Base-by-base conservation (phyloP, 2,113 vertebrate genomes). In the Hucho hucho region DNA sequence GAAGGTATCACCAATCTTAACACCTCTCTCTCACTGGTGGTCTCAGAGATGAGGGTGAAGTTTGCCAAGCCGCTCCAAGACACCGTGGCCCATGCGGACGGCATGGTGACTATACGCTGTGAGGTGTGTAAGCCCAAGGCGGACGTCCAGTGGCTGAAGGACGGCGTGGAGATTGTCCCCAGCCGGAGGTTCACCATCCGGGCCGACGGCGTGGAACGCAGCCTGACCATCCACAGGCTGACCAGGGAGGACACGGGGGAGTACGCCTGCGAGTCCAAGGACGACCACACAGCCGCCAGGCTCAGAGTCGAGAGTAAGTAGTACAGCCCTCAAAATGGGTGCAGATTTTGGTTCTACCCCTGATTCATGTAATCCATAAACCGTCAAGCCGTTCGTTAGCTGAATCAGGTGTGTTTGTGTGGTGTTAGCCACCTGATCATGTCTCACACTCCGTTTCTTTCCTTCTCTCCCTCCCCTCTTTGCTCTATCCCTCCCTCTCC, bases 201-300 rank as follows among this genome's bases (percentile, higher is more conserved):
- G 12, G 92, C 92, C 2, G 88, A 93, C 43, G 95, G 93, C 0
- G 87, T 93, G 2, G 95, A 96, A 69, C 91, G 96, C 20, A 88
- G 96, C 72, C 91, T 98, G 82, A 97, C 96, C 82, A 93, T 98
- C 78, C 94, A 89, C 82, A 87, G 79, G 75, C 94, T 96, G 0
- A 81, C 87, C 29, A 84, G 83, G 65, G 84, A 87, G 0, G 95
- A 98, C 0, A 73, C 94, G 0, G 97, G 96, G 11, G 93, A 88
- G 68, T 98, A 98, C 75, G 80, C 85, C 63, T 98, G 97, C 0
- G 87, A 93, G 0, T 94, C 92, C 1, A 94, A 89, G 9, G 94
- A 96, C 0, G 95, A 96, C 88, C 80, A 83, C 49, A 96, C 95
- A 0, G 70, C 77, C 11, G 95, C 95, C 0, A 83, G 6, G 1